Evolutionary conservation across 2,888 invertebrate genomes (phyloP).

Genomic region (Eilema depressum): DNA sequence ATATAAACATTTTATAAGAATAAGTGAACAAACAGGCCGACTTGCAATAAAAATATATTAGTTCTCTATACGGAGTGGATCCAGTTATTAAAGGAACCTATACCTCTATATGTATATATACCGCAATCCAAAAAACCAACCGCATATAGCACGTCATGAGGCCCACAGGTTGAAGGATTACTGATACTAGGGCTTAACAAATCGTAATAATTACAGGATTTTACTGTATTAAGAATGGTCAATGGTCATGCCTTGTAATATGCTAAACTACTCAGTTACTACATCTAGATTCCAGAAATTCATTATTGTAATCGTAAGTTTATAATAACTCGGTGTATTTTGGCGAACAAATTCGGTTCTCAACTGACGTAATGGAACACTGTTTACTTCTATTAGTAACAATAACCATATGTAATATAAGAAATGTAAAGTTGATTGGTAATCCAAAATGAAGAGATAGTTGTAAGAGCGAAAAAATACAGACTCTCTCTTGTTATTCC

Average conservation of each 20-base stretch:
- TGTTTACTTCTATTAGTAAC: not conserved
- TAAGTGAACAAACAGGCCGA: not conserved
- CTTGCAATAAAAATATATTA: not conserved
- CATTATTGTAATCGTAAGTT: not conserved
- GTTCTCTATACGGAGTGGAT: constrained; percentile 53
- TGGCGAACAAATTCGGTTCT: not conserved
- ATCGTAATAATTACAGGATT: too few species aligned
- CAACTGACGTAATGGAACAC: not conserved
- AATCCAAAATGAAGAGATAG: constrained; percentile 17
- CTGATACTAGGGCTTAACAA: too few species aligned
- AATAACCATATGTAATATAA: not conserved
- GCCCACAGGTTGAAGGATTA: too few species aligned
- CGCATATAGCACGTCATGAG: too few species aligned
- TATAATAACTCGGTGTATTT: not conserved
- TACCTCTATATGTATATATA: constrained; percentile 60
- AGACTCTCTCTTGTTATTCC: constrained; percentile 61
- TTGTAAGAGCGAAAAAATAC: constrained; percentile 32
- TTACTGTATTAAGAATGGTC: not conserved
- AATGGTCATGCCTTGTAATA: not conserved
- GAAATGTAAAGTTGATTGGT: constrained; percentile 23
- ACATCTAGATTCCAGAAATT: too few species aligned
- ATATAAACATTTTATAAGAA: not conserved
- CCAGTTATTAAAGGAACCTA: constrained; percentile 66
- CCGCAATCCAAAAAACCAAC: too few species aligned
- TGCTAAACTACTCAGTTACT: too few species aligned